phyloP scores from a whole-genome alignment of 1,140 invertebrate species.

The Lethrus apterus region DNA sequence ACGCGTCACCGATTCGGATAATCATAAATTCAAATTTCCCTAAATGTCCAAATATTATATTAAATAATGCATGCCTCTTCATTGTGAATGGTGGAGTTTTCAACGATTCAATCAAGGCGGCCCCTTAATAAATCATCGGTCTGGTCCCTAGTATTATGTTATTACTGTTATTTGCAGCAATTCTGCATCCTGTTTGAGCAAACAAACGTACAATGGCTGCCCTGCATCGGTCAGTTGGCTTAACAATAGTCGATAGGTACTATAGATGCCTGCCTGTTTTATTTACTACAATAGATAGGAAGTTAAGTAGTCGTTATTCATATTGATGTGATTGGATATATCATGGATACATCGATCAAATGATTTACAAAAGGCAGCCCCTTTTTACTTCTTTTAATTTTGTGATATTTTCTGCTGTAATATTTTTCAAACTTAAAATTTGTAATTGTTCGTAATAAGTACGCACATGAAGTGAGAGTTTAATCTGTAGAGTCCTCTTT shows the following conservation, averaged over 20 bases:
- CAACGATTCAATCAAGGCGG: slow-evolving; percentile 23
- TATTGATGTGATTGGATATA: slow-evolving; percentile 5
- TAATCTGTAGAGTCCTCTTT: no score
- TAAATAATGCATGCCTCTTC: slow-evolving; percentile 28
- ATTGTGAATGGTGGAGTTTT: slow-evolving; percentile 25
- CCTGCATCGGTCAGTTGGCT: slow-evolving; percentile 32
- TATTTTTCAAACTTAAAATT: no score
- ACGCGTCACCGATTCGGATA: slow-evolving; percentile 27
- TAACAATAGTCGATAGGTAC: slow-evolving; percentile 10
- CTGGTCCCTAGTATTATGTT: slow-evolving; percentile 32
- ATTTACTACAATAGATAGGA: slow-evolving; percentile 15
- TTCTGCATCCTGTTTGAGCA: slow-evolving; percentile 37
- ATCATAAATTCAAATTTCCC: slow-evolving; percentile 30
- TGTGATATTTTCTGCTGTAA: no score
- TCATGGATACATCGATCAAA: slow-evolving; percentile 12
- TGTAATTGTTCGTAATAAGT: no score
- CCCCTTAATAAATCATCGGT: slow-evolving; percentile 36
- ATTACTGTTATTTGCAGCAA: slow-evolving; percentile 34
- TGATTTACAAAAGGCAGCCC: no score
- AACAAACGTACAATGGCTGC: slow-evolving; percentile 31
- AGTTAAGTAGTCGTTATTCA: slow-evolving; percentile 16
- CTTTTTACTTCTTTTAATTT: no score
- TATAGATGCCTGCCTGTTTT: slow-evolving; percentile 12
- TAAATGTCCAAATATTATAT: slow-evolving; percentile 35
- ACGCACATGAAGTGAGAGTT: no score